Evolutionary conservation across 2,113 vertebrate genomes (phyloP).

Genomic region (Hepsetus odoe): DNA sequence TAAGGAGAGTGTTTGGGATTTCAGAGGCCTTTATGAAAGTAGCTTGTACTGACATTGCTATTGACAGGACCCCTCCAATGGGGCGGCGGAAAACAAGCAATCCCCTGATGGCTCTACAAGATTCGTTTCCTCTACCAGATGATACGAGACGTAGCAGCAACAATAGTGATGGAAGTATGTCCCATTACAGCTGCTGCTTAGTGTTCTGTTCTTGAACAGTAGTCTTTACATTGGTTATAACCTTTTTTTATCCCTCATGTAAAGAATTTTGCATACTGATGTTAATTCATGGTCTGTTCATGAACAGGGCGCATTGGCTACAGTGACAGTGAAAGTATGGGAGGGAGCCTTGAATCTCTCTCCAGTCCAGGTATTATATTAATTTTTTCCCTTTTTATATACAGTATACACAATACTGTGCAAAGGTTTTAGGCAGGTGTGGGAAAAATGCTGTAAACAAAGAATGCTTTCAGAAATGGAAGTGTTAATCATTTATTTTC

Average conservation of each 20-base stretch:
- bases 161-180: constrained; percentile 66
- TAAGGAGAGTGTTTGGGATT: not conserved
- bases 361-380: constrained; percentile 84
- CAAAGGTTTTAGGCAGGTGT: no score
- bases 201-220: not conserved
- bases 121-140: constrained; percentile 57
- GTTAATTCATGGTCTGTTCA: constrained; percentile 14
- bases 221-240: not conserved
- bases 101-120: constrained; percentile 49
- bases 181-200: not conserved
- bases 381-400: no score
- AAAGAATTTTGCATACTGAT: not conserved
- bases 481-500: no score
- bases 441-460: no score
- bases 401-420: no score
- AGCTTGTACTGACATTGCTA: not conserved
- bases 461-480: no score
- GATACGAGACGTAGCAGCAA: constrained; percentile 58
- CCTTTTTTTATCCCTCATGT: not conserved
- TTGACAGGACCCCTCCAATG: constrained; percentile 41
- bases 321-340: constrained; percentile 83
- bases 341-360: constrained; percentile 82
- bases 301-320: constrained; percentile 65
- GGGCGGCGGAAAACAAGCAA: constrained; percentile 68
- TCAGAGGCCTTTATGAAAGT: no score